Evolutionary conservation across 2,113 vertebrate genomes (phyloP), one percentile per base, ranked within the genome.

Genomic region (Spea bombifrons): DNA sequence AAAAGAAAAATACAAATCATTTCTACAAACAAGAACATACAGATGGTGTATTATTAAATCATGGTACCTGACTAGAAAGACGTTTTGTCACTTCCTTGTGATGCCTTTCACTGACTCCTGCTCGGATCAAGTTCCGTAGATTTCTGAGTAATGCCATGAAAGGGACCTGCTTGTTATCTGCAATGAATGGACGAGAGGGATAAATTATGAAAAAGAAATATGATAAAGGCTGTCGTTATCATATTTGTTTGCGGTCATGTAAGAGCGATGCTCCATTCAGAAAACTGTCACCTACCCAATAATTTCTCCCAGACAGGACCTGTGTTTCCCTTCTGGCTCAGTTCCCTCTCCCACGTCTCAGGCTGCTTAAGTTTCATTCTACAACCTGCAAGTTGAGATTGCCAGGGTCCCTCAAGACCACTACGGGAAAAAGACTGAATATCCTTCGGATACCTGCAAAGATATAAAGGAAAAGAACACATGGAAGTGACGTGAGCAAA

Each of bases 71-170:
- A 8, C 91, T 84, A 74, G 90, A 90, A 76, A 97, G 91, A 59
- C 87, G 89, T 79, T 81, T 74, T 44, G 95, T 88, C 71, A 95
- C 83, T 65, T 89, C 86, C 2, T 78, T 81, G 5, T 97, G 95
- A 88, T 96, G 94, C 12, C 12, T 81, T 15, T 88, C 74, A n/a
- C 94, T 94, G 86, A 97, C 90, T 13, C 94, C 93, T 5, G 78
- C 79, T 0, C 66, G 83, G 70, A 96, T 91, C 87, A 97, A 86
- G 87, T 91, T 96, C 73, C 94, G 86, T 82, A 97, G 87, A 83
- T 97, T 97, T 83, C 95, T 91, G 85, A 97, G 85, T 93, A 94
- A 94, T 65, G 95, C 95, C 95, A 97, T 97, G 86, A 95, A 96
- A 1, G 95, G 94, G 16, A 97, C 88, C 68, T 94, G 90, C 66